Evolutionary conservation across 2,797 vertebrate genomes (phyloP), one percentile per base, ranked within the genome.

Genomic region (Sebastes taczanowskii): DNA sequence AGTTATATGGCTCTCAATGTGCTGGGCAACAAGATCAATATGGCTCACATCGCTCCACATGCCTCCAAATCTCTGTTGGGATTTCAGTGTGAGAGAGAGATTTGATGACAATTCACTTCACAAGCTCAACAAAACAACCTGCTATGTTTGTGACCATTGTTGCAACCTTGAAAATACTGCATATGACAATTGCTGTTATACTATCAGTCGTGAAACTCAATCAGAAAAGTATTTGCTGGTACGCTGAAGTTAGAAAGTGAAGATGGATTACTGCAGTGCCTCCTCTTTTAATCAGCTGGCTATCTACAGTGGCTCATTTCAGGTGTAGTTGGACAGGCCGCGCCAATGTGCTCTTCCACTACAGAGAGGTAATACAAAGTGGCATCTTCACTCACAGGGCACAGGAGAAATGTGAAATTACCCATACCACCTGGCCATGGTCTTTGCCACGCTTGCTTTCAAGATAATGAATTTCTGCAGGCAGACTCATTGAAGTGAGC

Each of bases 391-490:
- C 82, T 92, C 86, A 84, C 78, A 82, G 88, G 89, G 77, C 89
- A 91, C 91, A 88, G 81, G 86, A 90, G 90, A 84, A 86, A 92
- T 88, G 84, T 88, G 87, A 88, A 93, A 92, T 91, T 79, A 89
- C 79, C 89, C 74, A 42, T 53, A 89, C 92, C 93, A 94, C 91
- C 92, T 94, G 91, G 77, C 85, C 88, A 63, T 86, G 89, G 85
- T 91, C 86, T 92, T 85, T 92, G 87, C 89, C 87, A 90, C 62
- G 78, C 90, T 93, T 86, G 89, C 92, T 94, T 94, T 93, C 89
- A 91, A 88, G 86, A 88, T 92, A 93, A 94, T 94, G 86, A 93
- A 92, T 92, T 93, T 86, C 87, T 92, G 90, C 86, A 89, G 88
- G 88, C 91, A 61, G 87, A 34, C 71, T 80, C 78, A 52, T 75